These are phyloP conservation scores for Paelopatides confundens DNA, from an alignment of 53 echinoderm and acorn worm genomes.

Conservation along the genomic window DNA sequence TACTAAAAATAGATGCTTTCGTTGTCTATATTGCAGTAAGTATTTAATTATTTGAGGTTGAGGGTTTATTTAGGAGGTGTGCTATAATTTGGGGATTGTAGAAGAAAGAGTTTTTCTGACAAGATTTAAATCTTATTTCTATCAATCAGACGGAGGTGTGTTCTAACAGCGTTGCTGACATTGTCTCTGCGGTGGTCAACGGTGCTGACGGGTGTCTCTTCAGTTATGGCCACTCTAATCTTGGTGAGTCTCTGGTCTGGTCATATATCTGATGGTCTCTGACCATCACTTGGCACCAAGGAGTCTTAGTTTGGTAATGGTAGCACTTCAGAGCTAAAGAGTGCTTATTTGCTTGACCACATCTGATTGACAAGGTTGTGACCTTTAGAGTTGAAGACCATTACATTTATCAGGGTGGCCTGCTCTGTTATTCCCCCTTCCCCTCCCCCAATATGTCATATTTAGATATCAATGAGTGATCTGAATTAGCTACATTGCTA, in stretches of 20 bases:
- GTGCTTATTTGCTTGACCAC: conserved; percentile 20
- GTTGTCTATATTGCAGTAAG: too few species aligned
- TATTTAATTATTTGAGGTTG: too few species aligned
- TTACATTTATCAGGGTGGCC: conserved; percentile 5
- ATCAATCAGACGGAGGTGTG: conserved; percentile 82
- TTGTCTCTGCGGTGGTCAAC: conserved; percentile 94
- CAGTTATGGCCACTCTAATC: conserved; percentile 92
- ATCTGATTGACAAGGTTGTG: conserved; percentile 16
- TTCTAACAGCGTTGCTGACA: conserved; percentile 94
- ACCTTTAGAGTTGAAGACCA: not conserved
- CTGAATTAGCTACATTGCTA: not conserved
- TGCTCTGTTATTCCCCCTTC: not conserved
- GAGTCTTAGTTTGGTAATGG: not conserved
- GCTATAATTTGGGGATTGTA: too few species aligned
- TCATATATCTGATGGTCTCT: not conserved
- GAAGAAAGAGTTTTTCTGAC: too few species aligned
- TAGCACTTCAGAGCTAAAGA: not conserved
- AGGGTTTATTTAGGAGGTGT: too few species aligned
- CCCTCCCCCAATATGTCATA: conserved; percentile 8
- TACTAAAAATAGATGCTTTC: too few species aligned
- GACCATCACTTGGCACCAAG: not conserved
- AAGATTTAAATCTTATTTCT: not conserved
- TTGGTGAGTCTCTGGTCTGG: conserved; percentile 71
- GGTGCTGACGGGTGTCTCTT: conserved; percentile 99
- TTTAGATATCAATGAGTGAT: conserved; percentile 20